Conservation (phyloP, 2,113 vertebrate species). For the Muntiacus muntjak region DNA sequence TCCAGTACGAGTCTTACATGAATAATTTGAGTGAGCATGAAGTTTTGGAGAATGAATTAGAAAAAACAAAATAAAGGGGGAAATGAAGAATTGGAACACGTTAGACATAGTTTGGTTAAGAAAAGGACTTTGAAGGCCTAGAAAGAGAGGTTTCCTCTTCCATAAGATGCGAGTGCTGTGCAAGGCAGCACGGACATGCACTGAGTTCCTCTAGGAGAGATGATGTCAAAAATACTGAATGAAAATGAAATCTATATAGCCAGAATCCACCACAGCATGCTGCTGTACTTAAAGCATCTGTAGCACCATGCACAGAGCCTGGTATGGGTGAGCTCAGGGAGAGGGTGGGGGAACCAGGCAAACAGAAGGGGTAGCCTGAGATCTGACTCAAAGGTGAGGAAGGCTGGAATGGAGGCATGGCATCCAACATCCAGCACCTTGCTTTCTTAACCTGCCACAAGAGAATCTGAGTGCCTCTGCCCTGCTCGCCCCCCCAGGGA, state of each 20-base stretch:
- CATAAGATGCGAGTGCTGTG: neutral
- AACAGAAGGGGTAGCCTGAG: neutral
- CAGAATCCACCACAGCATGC: neutral
- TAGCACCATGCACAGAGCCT: neutral
- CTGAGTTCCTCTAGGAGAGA: slow-evolving; percentile 13
- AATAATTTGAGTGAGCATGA: slow-evolving; percentile 1
- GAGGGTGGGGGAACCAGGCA: neutral
- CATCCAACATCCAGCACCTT: neutral
- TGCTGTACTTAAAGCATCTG: neutral
- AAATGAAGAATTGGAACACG: neutral
- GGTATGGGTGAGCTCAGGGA: neutral
- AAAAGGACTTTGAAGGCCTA: neutral
- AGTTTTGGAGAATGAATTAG: neutral
- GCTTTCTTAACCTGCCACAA: neutral
- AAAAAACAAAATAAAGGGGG: neutral
- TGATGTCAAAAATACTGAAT: neutral
- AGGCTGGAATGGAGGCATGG: neutral
- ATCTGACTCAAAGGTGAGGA: neutral
- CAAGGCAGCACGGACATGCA: neutral
- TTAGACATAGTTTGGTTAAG: neutral
- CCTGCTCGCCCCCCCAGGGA: neutral
- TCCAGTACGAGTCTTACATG: neutral
- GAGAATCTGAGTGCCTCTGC: neutral
- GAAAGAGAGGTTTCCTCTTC: neutral
- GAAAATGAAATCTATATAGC: neutral